phyloP scores from a whole-genome alignment of 2,888 invertebrate genomes.

The Macrosoma leucophasiata region DNA sequence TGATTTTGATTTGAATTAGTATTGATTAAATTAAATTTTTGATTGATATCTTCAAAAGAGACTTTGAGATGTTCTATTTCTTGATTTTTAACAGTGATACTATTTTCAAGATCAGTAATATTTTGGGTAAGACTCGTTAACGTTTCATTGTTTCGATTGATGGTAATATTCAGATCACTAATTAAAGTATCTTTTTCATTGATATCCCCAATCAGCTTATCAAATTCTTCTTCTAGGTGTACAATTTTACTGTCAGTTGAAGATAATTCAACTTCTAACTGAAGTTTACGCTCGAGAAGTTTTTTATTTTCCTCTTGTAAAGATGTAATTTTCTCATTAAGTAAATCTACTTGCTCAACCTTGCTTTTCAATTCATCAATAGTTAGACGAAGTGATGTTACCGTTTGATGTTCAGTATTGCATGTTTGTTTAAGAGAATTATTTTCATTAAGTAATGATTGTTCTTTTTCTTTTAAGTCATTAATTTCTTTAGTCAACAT shows the following conservation, averaged over 20 bases:
- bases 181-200: conserved; percentile 60
- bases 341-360: conserved; percentile 33
- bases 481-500: conserved; percentile 31
- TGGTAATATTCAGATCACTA: conserved; percentile 42
- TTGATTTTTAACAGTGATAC: conserved; percentile 37
- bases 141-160: conserved; percentile 36
- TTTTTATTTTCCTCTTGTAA: conserved; percentile 44
- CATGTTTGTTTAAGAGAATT: conserved; percentile 32
- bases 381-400: conserved; percentile 30
- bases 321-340: conserved; percentile 36
- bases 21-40: conserved; percentile 31
- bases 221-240: conserved; percentile 57
- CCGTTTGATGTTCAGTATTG: conserved; percentile 26
- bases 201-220: conserved; percentile 46
- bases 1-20: conserved; percentile 32
- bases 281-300: conserved; percentile 36
- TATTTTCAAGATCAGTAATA: conserved; percentile 39
- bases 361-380: conserved; percentile 39
- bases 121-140: conserved; percentile 36
- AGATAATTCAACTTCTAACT: conserved; percentile 45
- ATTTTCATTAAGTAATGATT: conserved; percentile 34
- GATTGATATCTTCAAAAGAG: conserved; percentile 32
- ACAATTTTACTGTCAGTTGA: conserved; percentile 46
- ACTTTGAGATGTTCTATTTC: conserved; percentile 46
- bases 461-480: conserved; percentile 28